Percentiles rank a stretch among this genome's conserved stretches.
Conservation (phyloP, 2,797 vertebrate species). For the Amblyopsis hoosieri region DNA sequence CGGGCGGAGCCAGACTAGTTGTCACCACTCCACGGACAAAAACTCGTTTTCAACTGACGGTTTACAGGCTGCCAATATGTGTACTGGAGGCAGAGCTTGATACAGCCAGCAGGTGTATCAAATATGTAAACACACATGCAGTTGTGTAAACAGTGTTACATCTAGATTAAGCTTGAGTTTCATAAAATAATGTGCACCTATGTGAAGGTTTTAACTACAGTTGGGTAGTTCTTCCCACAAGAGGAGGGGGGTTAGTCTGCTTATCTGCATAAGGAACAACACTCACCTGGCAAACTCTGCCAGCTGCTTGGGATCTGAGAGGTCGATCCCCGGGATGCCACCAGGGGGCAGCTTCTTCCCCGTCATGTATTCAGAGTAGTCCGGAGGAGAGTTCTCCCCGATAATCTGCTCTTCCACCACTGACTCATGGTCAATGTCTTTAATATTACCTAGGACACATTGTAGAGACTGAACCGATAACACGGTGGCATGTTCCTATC, state of each 20-base stretch:
- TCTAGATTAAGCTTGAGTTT: background rate
- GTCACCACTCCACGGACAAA: too few species aligned
- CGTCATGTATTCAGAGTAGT: slow-evolving; percentile 98
- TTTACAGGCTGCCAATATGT: too few species aligned
- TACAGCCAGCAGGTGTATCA: too few species aligned
- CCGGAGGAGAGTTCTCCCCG: slow-evolving; percentile 94
- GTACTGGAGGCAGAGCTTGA: too few species aligned
- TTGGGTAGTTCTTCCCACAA: background rate
- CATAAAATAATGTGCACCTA: background rate
- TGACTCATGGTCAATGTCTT: slow-evolving; percentile 98
- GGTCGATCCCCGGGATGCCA: slow-evolving; percentile 96
- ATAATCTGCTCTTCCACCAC: slow-evolving; percentile 98
- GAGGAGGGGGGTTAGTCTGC: background rate
- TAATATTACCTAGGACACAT: slow-evolving; percentile 91
- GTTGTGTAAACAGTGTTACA: too few species aligned
- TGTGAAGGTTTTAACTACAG: background rate
- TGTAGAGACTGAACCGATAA: slow-evolving; percentile 78
- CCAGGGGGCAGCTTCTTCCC: slow-evolving; percentile 98
- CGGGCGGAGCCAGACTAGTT: too few species aligned
- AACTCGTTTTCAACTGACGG: too few species aligned
- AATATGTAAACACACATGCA: too few species aligned
- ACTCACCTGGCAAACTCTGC: slow-evolving; percentile 97
- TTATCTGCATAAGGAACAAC: background rate
- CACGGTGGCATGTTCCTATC: slow-evolving; percentile 43
- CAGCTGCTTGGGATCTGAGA: slow-evolving; percentile 97